A percentile compares a stretch with the other conserved stretches of the same genome.
Evolutionary conservation across 2,797 vertebrate species (phyloP).

Genomic region (Eospalax fontanierii): DNA sequence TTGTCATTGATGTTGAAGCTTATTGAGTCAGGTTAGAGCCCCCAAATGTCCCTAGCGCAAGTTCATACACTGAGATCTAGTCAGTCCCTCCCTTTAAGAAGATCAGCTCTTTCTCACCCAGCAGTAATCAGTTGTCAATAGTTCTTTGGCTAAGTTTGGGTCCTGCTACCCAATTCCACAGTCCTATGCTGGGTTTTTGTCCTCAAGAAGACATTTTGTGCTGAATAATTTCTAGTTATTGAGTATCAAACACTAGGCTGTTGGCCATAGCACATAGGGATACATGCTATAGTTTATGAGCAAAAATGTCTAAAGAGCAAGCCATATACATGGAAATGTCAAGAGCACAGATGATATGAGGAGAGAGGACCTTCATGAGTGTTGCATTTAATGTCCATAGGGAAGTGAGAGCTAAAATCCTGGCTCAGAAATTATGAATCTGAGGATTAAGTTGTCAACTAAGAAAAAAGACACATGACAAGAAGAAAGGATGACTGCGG

Average conservation of each 20-base stretch:
- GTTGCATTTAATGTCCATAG: background rate
- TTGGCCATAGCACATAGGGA: background rate
- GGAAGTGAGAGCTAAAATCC: background rate
- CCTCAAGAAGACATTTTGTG: background rate
- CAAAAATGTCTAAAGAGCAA: background rate
- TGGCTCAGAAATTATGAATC: background rate
- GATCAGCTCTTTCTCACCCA: too few relatives aligned
- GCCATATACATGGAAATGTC: too few relatives aligned
- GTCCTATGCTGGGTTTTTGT: too few relatives aligned
- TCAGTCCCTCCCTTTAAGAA: too few relatives aligned
- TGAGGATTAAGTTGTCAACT: background rate
- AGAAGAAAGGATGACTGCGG: too few relatives aligned
- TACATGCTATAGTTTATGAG: background rate
- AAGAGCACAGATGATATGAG: background rate
- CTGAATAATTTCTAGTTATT: background rate
- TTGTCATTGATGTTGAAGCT: too few relatives aligned
- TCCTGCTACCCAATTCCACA: too few relatives aligned
- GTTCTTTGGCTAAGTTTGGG: too few relatives aligned
- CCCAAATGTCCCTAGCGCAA: too few relatives aligned
- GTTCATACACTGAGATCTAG: too few relatives aligned
- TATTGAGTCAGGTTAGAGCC: too few relatives aligned
- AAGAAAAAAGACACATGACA: background rate
- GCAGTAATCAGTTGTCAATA: too few relatives aligned
- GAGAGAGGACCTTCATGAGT: background rate
- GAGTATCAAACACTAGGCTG: background rate